Evolutionary conservation across 2,888 invertebrate genomes (phyloP).

Genomic region (Xanthia togata): DNA sequence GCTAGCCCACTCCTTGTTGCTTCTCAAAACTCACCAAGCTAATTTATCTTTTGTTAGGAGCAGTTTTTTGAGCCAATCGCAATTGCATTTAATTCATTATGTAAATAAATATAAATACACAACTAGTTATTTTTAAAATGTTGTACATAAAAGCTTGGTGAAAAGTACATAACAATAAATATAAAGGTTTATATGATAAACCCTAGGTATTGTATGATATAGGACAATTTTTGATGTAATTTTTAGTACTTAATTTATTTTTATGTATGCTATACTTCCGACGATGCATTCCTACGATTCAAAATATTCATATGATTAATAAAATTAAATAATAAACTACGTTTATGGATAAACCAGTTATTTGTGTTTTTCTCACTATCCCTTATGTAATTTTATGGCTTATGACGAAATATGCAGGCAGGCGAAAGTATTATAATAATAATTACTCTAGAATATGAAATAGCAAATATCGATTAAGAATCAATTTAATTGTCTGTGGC

Average conservation of each 20-base stretch:
- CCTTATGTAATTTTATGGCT: background rate
- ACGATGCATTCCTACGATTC: constrained; percentile 87
- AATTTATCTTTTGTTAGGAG: constrained; percentile 42
- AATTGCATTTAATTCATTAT: constrained; percentile 78
- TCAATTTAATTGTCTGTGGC: background rate
- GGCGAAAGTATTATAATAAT: background rate
- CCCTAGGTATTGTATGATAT: constrained; percentile 80
- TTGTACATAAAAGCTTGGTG: constrained; percentile 81
- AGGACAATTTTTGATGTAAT: constrained; percentile 79
- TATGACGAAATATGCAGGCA: background rate
- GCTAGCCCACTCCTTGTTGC: constrained; percentile 43
- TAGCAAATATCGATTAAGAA: background rate
- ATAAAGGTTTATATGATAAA: constrained; percentile 87
- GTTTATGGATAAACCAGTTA: constrained; percentile 78
- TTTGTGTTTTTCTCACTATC: constrained; percentile 56
- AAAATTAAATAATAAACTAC: constrained; percentile 81
- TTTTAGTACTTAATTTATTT: constrained; percentile 89
- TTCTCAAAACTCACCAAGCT: constrained; percentile 65
- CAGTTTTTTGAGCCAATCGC: constrained; percentile 66
- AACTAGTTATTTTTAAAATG: constrained; percentile 67
- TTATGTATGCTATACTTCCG: constrained; percentile 82
- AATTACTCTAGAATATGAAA: background rate
- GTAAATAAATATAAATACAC: constrained; percentile 73
- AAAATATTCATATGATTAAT: constrained; percentile 81
- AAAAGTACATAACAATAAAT: constrained; percentile 78